Conservation (phyloP, 2,888 invertebrate species). For the Panorpa germanica region DNA sequence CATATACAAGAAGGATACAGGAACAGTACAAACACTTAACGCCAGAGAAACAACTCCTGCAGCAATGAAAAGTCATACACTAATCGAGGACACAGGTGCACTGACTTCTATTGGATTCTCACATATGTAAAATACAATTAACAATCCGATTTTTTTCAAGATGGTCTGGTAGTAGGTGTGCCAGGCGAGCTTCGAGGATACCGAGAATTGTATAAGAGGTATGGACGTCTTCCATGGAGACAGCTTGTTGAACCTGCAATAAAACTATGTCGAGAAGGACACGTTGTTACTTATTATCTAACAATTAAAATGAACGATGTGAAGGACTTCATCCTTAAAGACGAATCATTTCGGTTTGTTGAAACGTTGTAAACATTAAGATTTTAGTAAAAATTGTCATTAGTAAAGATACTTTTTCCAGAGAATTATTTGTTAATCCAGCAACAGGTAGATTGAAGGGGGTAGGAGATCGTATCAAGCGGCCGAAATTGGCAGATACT, state of each 20-base stretch:
- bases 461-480: conserved; percentile 42
- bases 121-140: too few species aligned
- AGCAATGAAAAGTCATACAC: background rate
- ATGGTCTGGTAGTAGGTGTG: conserved; percentile 54
- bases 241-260: conserved; percentile 55
- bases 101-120: too few species aligned
- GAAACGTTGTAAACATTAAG: too few species aligned
- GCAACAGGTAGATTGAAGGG: conserved; percentile 36
- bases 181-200: conserved; percentile 72
- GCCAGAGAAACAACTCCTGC: conserved; percentile 53
- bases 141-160: conserved; percentile 25
- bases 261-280: conserved; percentile 46
- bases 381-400: too few species aligned
- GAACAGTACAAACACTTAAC: conserved; percentile 36
- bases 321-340: too few species aligned
- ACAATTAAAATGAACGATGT: too few species aligned
- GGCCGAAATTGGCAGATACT: conserved; percentile 47
- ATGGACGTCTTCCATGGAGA: conserved; percentile 52
- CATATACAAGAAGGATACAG: conserved; percentile 40
- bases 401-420: conserved; percentile 16
- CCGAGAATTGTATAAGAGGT: conserved; percentile 44
- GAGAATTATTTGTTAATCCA: conserved; percentile 39
- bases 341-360: too few species aligned
- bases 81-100: background rate
- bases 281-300: conserved; percentile 40